A percentile compares a stretch with the other conserved stretches of the same genome.
These are phyloP conservation scores for Achatina immaculata DNA, from an alignment of 1,140 invertebrate genomes.

Conservation along the genomic window DNA sequence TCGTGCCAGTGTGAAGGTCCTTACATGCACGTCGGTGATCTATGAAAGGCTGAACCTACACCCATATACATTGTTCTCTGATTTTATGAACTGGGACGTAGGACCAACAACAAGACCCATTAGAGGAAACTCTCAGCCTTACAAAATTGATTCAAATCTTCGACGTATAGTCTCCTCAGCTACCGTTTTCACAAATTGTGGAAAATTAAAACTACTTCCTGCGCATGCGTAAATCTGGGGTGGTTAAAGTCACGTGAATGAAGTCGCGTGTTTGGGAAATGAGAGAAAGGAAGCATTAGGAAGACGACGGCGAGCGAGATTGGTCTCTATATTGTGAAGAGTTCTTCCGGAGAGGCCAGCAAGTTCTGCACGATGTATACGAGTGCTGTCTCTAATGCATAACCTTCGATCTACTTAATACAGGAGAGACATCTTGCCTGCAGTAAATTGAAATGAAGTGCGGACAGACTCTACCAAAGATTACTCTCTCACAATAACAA, in stretches of 20 bases:
- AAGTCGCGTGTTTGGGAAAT: not conserved
- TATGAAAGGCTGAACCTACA: not conserved
- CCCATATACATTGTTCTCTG: not conserved
- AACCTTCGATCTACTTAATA: not conserved
- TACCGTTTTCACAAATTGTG: not conserved
- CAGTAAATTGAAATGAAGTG: not conserved
- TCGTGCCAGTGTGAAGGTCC: not conserved
- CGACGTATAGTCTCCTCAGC: not conserved
- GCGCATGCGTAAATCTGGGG: conserved; percentile 10
- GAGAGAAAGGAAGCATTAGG: conserved; percentile 19
- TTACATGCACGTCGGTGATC: not conserved
- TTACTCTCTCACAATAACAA: too few relatives aligned
- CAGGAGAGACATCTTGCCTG: not conserved
- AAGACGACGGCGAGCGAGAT: not conserved
- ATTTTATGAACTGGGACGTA: not conserved
- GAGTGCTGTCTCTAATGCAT: not conserved
- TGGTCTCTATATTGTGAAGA: not conserved
- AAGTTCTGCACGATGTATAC: not conserved
- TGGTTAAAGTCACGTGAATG: conserved; percentile 8
- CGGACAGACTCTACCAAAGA: not conserved
- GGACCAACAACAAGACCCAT: not conserved
- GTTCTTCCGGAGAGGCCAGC: not conserved
- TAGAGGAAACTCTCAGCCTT: not conserved
- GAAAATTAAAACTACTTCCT: conserved; percentile 23
- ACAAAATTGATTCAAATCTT: conserved; percentile 1